Evolutionary conservation across 2,888 invertebrate species (phyloP).

Genomic region (Axea sp.): DNA sequence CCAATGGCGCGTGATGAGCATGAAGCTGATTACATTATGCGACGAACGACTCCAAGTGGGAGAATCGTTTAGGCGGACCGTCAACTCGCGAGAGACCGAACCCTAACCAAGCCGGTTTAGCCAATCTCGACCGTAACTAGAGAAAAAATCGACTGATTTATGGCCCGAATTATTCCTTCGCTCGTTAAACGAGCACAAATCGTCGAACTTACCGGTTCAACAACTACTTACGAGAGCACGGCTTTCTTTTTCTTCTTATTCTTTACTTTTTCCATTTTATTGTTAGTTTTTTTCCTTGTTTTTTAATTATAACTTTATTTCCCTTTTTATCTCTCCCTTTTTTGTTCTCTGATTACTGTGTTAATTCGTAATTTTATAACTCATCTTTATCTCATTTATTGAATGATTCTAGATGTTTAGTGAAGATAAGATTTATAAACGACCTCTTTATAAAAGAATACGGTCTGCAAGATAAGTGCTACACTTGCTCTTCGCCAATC

Average conservation of each 20-base stretch:
- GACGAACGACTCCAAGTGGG: slow-evolving; percentile 53
- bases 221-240: slow-evolving; percentile 40
- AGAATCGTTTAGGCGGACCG: slow-evolving; percentile 59
- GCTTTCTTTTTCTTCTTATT: slow-evolving; percentile 9
- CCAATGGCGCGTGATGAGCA: slow-evolving; percentile 68
- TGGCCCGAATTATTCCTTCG: slow-evolving; percentile 60
- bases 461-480: no score
- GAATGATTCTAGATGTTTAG: slow-evolving; percentile 19
- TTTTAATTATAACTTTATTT: background rate
- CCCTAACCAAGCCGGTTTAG: slow-evolving; percentile 47
- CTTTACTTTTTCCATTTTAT: background rate
- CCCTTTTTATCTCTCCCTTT: background rate
- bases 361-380: slow-evolving; percentile 18
- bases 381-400: slow-evolving; percentile 15
- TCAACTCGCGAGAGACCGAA: slow-evolving; percentile 37
- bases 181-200: slow-evolving; percentile 60
- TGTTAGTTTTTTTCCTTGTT: no score
- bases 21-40: slow-evolving; percentile 65
- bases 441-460: no score
- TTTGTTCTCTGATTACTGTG: slow-evolving; percentile 16
- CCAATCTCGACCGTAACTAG: slow-evolving; percentile 48
- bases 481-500: no score
- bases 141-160: slow-evolving; percentile 55
- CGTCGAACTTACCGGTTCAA: slow-evolving; percentile 58
- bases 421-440: background rate